Evolutionary conservation across 2,888 invertebrate genomes (phyloP), one percentile per base, ranked within the genome.

Genomic region (Hirtodrosophila alboralis): DNA sequence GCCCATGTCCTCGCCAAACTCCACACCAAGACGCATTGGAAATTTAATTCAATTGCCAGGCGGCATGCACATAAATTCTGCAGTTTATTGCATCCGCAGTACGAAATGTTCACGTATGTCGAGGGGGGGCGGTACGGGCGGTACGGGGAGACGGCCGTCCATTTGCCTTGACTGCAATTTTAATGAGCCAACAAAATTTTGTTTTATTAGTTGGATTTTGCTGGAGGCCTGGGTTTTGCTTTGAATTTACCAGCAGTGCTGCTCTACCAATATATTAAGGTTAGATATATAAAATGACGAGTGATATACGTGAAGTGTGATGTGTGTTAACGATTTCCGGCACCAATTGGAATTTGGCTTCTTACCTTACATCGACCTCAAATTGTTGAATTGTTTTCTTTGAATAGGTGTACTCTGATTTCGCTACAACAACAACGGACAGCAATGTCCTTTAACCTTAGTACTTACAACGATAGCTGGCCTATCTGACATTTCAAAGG

Each of bases 51-150:
- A 83, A 84, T 83, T 83, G 80, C 76, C 78, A 72, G 76, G 63
- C 75, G 56, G 67, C 78, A 62, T 57, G 78, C 60, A 72, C 81
- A 83, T 83, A 83, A 83, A 83, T 83, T 84, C 68, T 78, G 75
- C 78, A 83, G 47, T 84, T 83, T 83, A 83, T 83, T 80, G 81
- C 84, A 83, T 83, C 81, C 75, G 81, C 81, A 83, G 62, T 84
- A 78, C 74, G 74, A 72, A 83, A 72, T 69, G 74, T 71, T 67
- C 77, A 75, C 74, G 80, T 65, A 56, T 51, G 18, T 44, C 44
- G 47, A 37, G 62, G 10, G 37, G 41, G 13, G 44, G 31, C 9
- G 5, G 10, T 12, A 10, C 10, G 26, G 8, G 30, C 2, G 2
- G 30, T 5, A 21, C 23, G 12, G 2, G 28, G 1, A 9, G 30